A percentile compares a stretch with the other conserved stretches of the same genome.
These are phyloP conservation scores for Clusia tigrina DNA, from an alignment of 2,888 invertebrate genomes.

Conservation along the genomic window DNA sequence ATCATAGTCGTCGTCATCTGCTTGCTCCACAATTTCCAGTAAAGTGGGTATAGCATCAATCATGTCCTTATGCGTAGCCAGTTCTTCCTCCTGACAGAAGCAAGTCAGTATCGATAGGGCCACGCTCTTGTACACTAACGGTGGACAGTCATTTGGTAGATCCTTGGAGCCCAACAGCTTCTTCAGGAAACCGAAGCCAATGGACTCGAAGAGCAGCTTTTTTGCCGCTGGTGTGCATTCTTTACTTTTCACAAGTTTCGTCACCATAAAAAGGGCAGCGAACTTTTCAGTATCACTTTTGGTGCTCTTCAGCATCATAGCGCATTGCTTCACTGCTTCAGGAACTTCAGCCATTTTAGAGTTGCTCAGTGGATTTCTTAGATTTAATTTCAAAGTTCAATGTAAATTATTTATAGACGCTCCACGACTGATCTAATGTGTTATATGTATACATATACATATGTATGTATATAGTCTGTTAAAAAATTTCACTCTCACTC, in stretches of 20 bases:
- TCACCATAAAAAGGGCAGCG: conserved; percentile 90
- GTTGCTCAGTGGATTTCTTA: not conserved
- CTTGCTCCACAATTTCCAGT: conserved; percentile 82
- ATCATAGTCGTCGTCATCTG: conserved; percentile 84
- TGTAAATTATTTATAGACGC: not conserved
- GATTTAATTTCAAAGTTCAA: conserved; percentile 12
- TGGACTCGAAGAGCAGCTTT: conserved; percentile 84
- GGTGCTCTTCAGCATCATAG: conserved; percentile 79
- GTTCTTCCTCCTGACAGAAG: conserved; percentile 82
- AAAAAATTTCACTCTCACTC: conserved; percentile 43
- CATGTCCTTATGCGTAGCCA: conserved; percentile 85
- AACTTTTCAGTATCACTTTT: conserved; percentile 90
- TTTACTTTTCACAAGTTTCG: conserved; percentile 85
- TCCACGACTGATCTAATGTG: conserved; percentile 17
- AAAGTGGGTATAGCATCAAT: conserved; percentile 83
- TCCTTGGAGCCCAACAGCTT: conserved; percentile 79
- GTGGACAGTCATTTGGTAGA: conserved; percentile 87
- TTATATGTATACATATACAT: conserved; percentile 43
- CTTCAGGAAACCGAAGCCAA: conserved; percentile 86
- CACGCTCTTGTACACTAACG: conserved; percentile 89
- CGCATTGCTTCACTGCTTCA: conserved; percentile 85
- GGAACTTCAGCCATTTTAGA: conserved; percentile 67
- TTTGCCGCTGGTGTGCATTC: conserved; percentile 81
- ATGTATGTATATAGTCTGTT: conserved; percentile 22
- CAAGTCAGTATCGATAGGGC: conserved; percentile 87